phyloP scores from a whole-genome alignment of 2,888 invertebrate genomes.

The Andrena camellia region DNA sequence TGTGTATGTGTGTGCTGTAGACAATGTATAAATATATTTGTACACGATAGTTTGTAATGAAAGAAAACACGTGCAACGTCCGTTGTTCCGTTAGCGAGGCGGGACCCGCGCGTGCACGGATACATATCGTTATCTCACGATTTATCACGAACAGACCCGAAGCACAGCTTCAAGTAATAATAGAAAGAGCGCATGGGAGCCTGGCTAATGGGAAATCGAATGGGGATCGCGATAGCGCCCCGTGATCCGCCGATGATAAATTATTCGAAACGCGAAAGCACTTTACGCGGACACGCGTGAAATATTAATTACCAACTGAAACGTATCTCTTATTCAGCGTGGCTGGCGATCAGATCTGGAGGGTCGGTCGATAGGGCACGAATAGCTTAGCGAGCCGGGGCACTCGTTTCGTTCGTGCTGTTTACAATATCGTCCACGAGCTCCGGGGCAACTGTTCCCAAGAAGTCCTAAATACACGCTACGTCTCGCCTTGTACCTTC shows the following conservation, averaged over 20 bases:
- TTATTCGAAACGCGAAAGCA: conserved; percentile 4
- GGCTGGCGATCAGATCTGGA: background rate
- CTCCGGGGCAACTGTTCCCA: background rate
- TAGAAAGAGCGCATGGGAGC: conserved; percentile 22
- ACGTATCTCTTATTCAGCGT: background rate
- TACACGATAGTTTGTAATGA: conserved; percentile 24
- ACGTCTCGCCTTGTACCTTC: no score
- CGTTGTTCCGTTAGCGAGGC: background rate
- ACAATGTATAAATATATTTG: conserved; percentile 19
- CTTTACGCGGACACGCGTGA: background rate
- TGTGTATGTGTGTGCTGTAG: conserved; percentile 2
- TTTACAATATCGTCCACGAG: background rate
- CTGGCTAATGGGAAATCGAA: background rate
- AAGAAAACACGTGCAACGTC: conserved; percentile 13
- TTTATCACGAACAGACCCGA: conserved; percentile 24
- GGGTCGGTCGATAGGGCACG: conserved; percentile 6
- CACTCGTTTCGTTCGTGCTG: background rate
- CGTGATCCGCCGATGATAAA: background rate
- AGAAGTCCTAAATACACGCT: background rate
- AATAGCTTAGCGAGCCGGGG: background rate
- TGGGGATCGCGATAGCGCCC: background rate
- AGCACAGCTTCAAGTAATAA: conserved; percentile 50
- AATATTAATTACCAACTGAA: conserved; percentile 7
- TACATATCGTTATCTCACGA: conserved; percentile 13
- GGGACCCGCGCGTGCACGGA: conserved; percentile 1